Evolutionary conservation across 2,113 vertebrate genomes (phyloP).

Genomic region (Casuarius casuarius): DNA sequence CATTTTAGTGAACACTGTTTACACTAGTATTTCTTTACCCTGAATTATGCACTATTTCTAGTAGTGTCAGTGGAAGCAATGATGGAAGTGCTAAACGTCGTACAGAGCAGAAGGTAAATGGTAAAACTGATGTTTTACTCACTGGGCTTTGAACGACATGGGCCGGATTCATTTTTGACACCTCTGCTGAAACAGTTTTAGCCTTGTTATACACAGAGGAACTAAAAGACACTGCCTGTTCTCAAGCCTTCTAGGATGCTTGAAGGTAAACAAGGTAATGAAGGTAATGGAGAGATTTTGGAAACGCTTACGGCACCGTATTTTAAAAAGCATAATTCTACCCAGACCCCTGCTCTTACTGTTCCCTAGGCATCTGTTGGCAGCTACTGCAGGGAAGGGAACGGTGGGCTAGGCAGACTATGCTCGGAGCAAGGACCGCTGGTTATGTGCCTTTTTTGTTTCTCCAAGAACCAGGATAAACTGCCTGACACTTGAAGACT

Average conservation of each 20-base stretch:
- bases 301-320: background rate
- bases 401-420: background rate
- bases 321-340: background rate
- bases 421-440: background rate
- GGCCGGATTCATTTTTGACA: background rate
- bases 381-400: background rate
- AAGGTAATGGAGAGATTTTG: background rate
- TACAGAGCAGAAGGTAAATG: background rate
- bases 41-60: background rate
- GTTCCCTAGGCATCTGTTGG: background rate
- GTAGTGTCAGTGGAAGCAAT: background rate
- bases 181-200: background rate
- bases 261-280: background rate
- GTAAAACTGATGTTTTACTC: background rate
- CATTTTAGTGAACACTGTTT: background rate
- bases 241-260: background rate
- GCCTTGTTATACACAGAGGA: background rate
- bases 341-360: fast-evolving
- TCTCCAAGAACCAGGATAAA: background rate
- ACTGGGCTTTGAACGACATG: background rate
- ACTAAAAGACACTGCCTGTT: background rate
- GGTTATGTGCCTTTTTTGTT: background rate
- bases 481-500: background rate
- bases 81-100: background rate
- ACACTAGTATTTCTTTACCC: background rate